These are phyloP conservation scores for Drosophila virilis DNA, from an alignment of 1,140 invertebrate genomes.

Conservation along the genomic window DNA sequence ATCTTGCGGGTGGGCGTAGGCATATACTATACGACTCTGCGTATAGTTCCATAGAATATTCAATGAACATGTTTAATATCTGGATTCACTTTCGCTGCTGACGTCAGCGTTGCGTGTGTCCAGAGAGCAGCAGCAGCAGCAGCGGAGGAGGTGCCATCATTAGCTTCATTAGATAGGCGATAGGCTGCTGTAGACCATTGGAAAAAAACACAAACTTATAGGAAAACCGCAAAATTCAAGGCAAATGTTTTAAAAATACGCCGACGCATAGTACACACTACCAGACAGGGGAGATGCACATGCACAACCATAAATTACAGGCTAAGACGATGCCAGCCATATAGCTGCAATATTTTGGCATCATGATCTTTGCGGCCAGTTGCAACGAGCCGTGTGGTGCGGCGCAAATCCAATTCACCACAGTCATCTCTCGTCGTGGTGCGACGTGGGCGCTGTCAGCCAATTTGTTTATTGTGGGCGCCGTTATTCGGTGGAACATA, in stretches of 20 bases:
- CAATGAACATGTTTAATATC: constrained; percentile 50
- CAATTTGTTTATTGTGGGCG: constrained; percentile 81
- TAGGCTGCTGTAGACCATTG: constrained; percentile 9
- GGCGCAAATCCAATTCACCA: constrained; percentile 73
- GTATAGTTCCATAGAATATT: constrained; percentile 57
- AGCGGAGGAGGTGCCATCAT: constrained; percentile 6
- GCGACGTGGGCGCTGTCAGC: constrained; percentile 52
- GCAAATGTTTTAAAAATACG: constrained; percentile 74
- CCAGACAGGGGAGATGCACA: constrained; percentile 28
- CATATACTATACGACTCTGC: constrained; percentile 24
- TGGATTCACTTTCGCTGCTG: constrained; percentile 43
- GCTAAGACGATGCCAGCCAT: constrained; percentile 24
- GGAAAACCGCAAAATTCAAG: constrained; percentile 58
- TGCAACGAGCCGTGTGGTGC: constrained; percentile 61
- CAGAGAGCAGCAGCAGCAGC: background rate
- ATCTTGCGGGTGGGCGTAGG: constrained; percentile 53
- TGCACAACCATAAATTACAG: constrained; percentile 55
- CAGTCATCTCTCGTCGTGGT: constrained; percentile 44
- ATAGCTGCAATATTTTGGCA: constrained; percentile 64
- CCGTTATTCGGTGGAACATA: constrained; percentile 45
- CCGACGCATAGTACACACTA: constrained; percentile 56
- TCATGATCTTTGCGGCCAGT: constrained; percentile 14
- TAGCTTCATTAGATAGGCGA: constrained; percentile 39
- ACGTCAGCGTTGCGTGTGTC: constrained; percentile 61
- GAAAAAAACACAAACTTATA: constrained; percentile 10